Percentiles rank a stretch among this genome's conserved stretches.
Conservation (phyloP, 2,797 vertebrate genomes). For the Rhabdomys pumilio region DNA sequence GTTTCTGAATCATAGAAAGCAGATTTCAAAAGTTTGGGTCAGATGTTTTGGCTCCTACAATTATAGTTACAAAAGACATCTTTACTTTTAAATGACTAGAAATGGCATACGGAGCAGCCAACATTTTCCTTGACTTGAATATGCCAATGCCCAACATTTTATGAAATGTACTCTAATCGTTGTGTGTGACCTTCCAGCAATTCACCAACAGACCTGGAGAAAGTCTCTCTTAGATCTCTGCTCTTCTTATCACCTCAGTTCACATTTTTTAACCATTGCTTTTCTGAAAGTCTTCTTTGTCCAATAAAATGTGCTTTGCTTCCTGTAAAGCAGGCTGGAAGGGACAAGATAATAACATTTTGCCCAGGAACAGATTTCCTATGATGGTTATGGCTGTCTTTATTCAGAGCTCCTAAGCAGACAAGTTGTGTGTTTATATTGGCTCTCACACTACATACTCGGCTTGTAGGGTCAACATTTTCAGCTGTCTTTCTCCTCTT, state of each 20-base stretch:
- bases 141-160: not conserved
- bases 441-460: accelerated
- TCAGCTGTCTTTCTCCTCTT: not conserved
- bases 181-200: not conserved
- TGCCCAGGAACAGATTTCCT: not conserved
- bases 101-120: not conserved
- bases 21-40: conserved; percentile 40
- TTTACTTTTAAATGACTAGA: conserved; percentile 33
- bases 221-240: not conserved
- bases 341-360: not conserved
- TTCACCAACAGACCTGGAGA: not conserved
- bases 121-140: not conserved
- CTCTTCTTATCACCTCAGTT: not conserved
- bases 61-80: conserved; percentile 24
- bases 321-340: not conserved
- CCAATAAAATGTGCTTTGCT: not conserved
- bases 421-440: not conserved
- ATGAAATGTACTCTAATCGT: not conserved
- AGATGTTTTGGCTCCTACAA: not conserved
- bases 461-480: not conserved
- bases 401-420: not conserved
- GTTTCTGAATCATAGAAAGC: not conserved
- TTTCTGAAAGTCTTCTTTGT: not conserved
- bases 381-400: not conserved
- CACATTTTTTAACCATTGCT: not conserved